phyloP scores from a whole-genome alignment of 2,797 vertebrate species.

The Trachurus trachurus region DNA sequence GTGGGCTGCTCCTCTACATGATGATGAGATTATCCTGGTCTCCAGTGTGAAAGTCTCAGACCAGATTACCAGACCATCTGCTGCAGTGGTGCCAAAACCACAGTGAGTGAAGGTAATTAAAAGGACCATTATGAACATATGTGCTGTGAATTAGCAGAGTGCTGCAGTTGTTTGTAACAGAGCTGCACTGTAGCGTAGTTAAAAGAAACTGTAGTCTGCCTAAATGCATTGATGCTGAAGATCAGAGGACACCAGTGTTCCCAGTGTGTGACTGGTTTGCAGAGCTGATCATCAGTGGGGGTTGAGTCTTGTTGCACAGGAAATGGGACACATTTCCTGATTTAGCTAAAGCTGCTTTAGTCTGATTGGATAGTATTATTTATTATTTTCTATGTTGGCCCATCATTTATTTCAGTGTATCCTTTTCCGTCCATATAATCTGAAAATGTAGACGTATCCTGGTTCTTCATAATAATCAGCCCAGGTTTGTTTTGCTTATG shows the following conservation, averaged over 20 bases:
- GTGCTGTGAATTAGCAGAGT: neutral
- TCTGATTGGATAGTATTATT: neutral
- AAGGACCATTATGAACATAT: constrained; percentile 1
- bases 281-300: neutral
- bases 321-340: neutral
- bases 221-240: neutral
- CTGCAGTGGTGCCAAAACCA: constrained; percentile 48
- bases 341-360: constrained; percentile 1
- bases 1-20: constrained; percentile 30
- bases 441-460: neutral
- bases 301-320: neutral
- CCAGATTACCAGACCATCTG: constrained; percentile 72
- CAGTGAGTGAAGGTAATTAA: constrained; percentile 62
- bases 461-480: neutral
- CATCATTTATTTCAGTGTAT: neutral
- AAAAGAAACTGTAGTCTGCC: neutral
- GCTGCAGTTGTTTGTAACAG: neutral
- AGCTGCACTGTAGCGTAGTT: neutral
- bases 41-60: constrained; percentile 50
- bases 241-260: neutral
- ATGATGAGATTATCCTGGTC: constrained; percentile 60
- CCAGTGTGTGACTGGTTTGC: neutral
- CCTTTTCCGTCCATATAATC: neutral
- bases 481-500: neutral
- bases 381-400: neutral